Conservation (phyloP, 2,113 vertebrate genomes). For the Platichthys flesus region DNA sequence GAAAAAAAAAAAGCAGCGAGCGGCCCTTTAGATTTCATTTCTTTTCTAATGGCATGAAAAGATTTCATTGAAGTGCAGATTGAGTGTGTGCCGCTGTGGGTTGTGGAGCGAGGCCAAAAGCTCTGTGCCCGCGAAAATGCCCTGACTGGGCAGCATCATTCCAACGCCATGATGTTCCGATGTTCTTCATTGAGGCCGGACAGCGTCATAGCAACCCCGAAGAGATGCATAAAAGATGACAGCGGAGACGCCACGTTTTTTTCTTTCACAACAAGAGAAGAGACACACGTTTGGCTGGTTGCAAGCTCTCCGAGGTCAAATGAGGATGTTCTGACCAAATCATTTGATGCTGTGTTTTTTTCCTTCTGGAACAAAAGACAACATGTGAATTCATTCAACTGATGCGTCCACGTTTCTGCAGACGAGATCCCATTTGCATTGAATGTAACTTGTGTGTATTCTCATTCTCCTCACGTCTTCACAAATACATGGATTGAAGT, state of each 20-base stretch:
- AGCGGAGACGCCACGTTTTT: conserved; percentile 40
- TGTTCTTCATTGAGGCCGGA: conserved; percentile 52
- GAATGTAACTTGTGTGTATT: conserved; percentile 51
- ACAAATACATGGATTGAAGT: conserved; percentile 50
- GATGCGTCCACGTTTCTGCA: conserved; percentile 13
- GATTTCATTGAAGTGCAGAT: conserved; percentile 81
- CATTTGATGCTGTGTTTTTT: not conserved
- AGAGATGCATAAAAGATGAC: conserved; percentile 55
- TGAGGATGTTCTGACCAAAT: conserved; percentile 20
- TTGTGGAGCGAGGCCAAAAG: conserved; percentile 60
- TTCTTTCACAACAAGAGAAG: conserved; percentile 29
- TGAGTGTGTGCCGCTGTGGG: conserved; percentile 68
- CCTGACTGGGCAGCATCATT: conserved; percentile 46
- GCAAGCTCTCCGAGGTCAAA: conserved; percentile 50
- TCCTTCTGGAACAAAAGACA: conserved; percentile 24
- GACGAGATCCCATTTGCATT: conserved; percentile 39
- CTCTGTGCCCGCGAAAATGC: conserved; percentile 67
- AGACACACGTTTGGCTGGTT: conserved; percentile 45
- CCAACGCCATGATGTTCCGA: conserved; percentile 34
- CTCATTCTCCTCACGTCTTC: conserved; percentile 48
- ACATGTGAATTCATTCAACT: conserved; percentile 31
- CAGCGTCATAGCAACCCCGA: conserved; percentile 60
- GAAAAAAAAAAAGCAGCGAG: conserved; percentile 53
- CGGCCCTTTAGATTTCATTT: conserved; percentile 74
- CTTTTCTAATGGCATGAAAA: conserved; percentile 80